Base-by-base conservation (phyloP, 1,140 invertebrate species). In the Pinna nobilis region DNA sequence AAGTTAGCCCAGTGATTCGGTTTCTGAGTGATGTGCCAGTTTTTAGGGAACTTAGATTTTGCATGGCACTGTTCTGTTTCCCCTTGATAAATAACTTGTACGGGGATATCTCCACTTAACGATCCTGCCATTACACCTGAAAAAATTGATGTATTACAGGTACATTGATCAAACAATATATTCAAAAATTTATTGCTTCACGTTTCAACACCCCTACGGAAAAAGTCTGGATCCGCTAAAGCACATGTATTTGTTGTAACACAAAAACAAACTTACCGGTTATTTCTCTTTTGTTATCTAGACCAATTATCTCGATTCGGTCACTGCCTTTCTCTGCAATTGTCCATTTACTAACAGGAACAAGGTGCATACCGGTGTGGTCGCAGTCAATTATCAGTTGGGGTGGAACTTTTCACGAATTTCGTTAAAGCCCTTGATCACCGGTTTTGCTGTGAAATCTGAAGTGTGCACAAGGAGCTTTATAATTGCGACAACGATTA, bases 1-100 rank as follows among this genome's bases (percentile, higher is more conserved):
- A n/a, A 50, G 23, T 70, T 70, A 9, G 55, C 55, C 67, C 55
- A 70, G 39, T 70, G 67, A 50, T 70, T 70, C 50, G 35, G 41
- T 33, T 41, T 51, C 30, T 70, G 57, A 2, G 57, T 51, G 11
- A 70, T 61, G 20, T 70, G 18, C 67, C 67, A 70, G 25, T 70
- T 28, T 13, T 51, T n/a, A n/a, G n/a, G n/a, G n/a, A n/a, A n/a
- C n/a, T n/a, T n/a, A n/a, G n/a, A n/a, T n/a, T 59, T 59, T 6
- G 66, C 53, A 60, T 60, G 66, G 25, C 66, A 69, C 32, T 44
- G 39, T 37, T 60, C 67, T 37, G 67, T 70, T 51, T 70, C 61
- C 28, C 67, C 57, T 35, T 70, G 28, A 23, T 70, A 70, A 5
- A 70, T 70, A 11, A 61, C 67, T 70, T 70, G 55, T 18, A 57